These are phyloP conservation scores for Alethe diademata DNA, from an alignment of 2,113 vertebrate genomes.

Conservation along the genomic window DNA sequence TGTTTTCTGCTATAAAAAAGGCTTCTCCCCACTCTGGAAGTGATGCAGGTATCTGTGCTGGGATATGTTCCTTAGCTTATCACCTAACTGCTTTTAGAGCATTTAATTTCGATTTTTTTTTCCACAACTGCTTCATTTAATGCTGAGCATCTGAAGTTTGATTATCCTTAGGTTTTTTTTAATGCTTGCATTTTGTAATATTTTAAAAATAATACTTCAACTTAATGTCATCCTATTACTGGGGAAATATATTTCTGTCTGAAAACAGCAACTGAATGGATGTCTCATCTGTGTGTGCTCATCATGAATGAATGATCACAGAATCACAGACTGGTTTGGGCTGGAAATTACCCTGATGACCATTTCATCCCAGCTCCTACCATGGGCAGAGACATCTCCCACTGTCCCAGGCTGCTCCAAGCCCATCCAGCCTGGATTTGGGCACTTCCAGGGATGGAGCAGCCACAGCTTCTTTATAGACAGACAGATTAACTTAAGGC, in stretches of 20 bases:
- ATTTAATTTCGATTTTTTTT: background rate
- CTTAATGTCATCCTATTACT: background rate
- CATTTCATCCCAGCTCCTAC: background rate
- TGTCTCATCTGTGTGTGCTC: background rate
- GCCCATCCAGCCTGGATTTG: rapidly evolving
- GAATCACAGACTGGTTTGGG: no score
- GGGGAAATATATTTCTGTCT: background rate
- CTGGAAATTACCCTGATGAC: background rate
- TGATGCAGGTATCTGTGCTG: background rate
- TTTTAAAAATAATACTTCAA: background rate
- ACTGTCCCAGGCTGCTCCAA: rapidly evolving
- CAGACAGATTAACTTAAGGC: background rate
- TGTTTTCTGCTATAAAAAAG: background rate
- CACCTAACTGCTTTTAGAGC: background rate
- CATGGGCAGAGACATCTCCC: background rate
- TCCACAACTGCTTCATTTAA: background rate
- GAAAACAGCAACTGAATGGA: background rate
- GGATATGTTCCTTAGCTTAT: background rate
- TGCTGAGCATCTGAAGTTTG: background rate
- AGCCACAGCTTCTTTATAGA: background rate
- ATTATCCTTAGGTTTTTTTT: background rate
- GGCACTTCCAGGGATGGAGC: background rate
- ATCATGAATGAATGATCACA: background rate
- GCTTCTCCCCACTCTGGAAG: rapidly evolving
- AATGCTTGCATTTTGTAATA: background rate